Conservation (phyloP, 30 jellyfish, hydroid and myxozoan genomes). For the Nemopilema nomurai region DNA sequence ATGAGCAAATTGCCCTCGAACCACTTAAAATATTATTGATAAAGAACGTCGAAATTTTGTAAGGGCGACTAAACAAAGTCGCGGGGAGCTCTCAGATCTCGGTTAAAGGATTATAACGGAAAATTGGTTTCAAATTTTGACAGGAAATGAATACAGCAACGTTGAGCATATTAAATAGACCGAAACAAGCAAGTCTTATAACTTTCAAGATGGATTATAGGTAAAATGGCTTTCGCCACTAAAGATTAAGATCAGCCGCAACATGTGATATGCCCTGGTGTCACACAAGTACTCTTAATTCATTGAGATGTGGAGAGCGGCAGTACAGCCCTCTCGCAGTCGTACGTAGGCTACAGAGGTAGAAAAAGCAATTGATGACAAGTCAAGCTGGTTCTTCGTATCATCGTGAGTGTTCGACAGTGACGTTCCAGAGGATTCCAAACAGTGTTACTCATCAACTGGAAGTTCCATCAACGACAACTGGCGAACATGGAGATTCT, state of each 20-base stretch:
- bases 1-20: neutral
- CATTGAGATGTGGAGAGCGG: neutral
- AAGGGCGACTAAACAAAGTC: neutral
- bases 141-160: slow-evolving; percentile 24
- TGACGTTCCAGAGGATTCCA: neutral
- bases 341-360: neutral
- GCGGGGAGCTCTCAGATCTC: neutral
- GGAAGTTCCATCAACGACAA: too few relatives aligned
- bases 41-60: neutral
- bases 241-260: slow-evolving; percentile 45
- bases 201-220: slow-evolving; percentile 33
- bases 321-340: neutral
- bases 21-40: neutral
- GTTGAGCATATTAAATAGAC: slow-evolving; percentile 40
- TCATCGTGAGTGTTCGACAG: neutral
- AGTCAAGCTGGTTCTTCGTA: neutral
- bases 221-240: slow-evolving; percentile 37
- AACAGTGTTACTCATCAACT: neutral
- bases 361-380: neutral
- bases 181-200: slow-evolving; percentile 7
- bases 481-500: slow-evolving; percentile 2
- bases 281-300: slow-evolving; percentile 7
- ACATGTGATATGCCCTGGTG: slow-evolving; percentile 23
- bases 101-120: slow-evolving; percentile 10
- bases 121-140: slow-evolving; percentile 2